phyloP scores from a whole-genome alignment of 2,888 invertebrate genomes.

The Rotaria socialis region DNA sequence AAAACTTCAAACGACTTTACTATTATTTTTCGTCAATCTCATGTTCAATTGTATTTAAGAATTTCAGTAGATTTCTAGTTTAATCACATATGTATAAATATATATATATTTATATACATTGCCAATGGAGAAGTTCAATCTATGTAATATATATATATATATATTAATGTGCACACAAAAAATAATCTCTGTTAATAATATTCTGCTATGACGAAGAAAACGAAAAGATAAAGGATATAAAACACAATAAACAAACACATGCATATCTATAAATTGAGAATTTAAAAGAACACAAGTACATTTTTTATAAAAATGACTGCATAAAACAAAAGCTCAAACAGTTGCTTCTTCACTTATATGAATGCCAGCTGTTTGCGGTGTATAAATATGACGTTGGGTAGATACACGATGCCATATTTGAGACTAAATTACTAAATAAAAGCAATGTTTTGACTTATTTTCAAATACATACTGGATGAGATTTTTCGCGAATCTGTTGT shows the following conservation, averaged over 20 bases:
- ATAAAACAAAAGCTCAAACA: background rate
- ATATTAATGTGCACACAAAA: background rate
- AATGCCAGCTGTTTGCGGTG: constrained; percentile 25
- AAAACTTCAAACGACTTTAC: too few species aligned
- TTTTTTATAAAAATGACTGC: background rate
- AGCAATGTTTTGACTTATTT: too few species aligned
- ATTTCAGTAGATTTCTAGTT: background rate
- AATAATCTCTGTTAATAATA: constrained; percentile 14
- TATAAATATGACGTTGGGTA: constrained; percentile 1
- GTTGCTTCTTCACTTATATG: constrained; percentile 36
- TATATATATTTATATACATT: background rate
- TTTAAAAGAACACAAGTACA: background rate
- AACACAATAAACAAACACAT: background rate
- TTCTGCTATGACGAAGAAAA: background rate
- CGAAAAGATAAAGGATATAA: background rate
- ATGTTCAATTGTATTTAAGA: background rate
- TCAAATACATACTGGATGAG: background rate
- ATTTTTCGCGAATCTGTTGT: constrained; percentile 26
- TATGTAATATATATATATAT: background rate
- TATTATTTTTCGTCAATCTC: too few species aligned
- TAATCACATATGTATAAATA: background rate
- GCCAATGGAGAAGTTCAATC: background rate
- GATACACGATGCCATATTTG: background rate
- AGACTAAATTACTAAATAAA: background rate
- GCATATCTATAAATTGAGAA: background rate